Evolutionary conservation across 1,140 invertebrate genomes (phyloP), one percentile per base, ranked within the genome.

Genomic region (Pteromalus puparum): DNA sequence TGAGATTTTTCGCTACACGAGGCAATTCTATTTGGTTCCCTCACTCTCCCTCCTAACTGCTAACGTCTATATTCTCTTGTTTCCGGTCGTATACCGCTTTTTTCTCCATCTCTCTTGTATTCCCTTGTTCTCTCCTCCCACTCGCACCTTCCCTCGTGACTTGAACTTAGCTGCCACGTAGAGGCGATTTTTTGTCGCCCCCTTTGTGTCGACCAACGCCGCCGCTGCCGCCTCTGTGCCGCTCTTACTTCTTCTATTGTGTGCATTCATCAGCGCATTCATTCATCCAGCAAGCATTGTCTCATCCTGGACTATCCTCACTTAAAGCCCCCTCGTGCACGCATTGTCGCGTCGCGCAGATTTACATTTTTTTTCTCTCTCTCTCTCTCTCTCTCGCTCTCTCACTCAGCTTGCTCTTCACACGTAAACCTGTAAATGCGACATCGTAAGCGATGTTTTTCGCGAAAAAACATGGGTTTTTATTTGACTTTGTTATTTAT

Each of bases 261-360:
- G 88, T 85, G 86, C 89, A 92, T 92, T 92, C 92, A 92, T 92
- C 91, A 92, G 88, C 89, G 88, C 90, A 91, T 92, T 92, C 91
- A 92, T 92, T 92, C 91, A 91, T 92, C 91, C 88, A 85, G 84
- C 78, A 77, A 42, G 87, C 88, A 92, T 92, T 92, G 90, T 92
- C 90, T 92, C 89, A 87, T 85, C 73, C 12, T 70, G 61, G 87
- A 87, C 88, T 90, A 90, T 90, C 88, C 88, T 88, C 89, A 89
- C 87, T 90, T 90, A 89, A 91, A 86, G 88, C 89, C 83, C 88
- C 89, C 86, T 86, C 88, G 86, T 86, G 81, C 85, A 46, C 83
- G 87, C 83, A 79, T 79, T 88, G 82, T 80, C 82, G 81, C 85
- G 81, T 87, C 87, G 9, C 85, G 85, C 88, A 87, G 87, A 81